Base-by-base conservation (phyloP, 92 coral and sea anemone species). In the Porites divaricata region DNA sequence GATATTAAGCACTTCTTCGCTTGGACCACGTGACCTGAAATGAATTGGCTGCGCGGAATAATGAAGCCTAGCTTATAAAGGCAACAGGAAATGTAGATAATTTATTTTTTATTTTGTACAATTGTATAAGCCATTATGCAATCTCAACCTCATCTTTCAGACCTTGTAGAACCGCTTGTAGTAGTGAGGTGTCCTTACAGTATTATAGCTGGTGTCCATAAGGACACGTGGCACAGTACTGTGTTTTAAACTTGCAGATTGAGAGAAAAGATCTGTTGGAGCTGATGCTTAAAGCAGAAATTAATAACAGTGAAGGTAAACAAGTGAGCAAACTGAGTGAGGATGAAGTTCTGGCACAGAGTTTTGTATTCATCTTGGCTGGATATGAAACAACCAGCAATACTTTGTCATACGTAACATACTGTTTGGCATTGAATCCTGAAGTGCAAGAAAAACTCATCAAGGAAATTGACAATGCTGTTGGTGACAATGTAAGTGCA, bases 331-430 rank as follows among this genome's bases (percentile, higher is more conserved):
- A 87, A 65, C 75, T 87, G 61, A 70, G 80, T n/a, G 86, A 80
- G 25, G 90, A 61, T 23, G 90, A 87, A 63, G 83, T 87, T 62
- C 53, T 87, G 62, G 86, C 86, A 2, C 90, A 87, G 61, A 80
- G 50, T 41, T 70, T 87, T 23, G 72, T 80, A 9, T 87, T 87
- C 76, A 80, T 87, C 25, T 68, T 87, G 67, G 90, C 90, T n/a
- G 90, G 90, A 48, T 79, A 87, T 45, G 90, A 87, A 67, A 87
- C 90, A 9, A 79, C 90, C 41, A 80, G 90, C 66, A 87, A 87
- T 79, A 56, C 90, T 22, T 51, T 87, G 50, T 86, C 90, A n/a
- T 87, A 80, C 59, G 72, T 86, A 9, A 65, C 86, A 2, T 87
- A 79, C 75, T 59, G 66, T 21, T 81, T 87, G 16, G 90, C 90